phyloP scores from a whole-genome alignment of 1,140 invertebrate genomes.

The Lysiphlebus fabarum region DNA sequence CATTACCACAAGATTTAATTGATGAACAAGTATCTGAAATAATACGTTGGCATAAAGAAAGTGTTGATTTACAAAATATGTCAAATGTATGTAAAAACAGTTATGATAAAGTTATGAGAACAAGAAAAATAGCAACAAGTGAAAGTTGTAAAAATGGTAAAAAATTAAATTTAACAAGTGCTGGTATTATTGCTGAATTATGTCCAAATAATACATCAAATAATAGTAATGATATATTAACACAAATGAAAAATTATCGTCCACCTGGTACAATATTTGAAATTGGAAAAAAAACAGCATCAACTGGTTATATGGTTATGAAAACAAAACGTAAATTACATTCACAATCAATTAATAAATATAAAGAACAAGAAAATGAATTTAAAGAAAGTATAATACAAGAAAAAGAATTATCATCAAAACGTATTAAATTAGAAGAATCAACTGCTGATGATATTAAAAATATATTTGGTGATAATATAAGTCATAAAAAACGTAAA shows the following conservation, averaged over 20 bases:
- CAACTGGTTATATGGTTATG: slow-evolving; percentile 68
- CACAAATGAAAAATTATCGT: slow-evolving; percentile 79
- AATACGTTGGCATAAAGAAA: slow-evolving; percentile 69
- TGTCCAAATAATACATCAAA: slow-evolving; percentile 31
- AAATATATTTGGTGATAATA: slow-evolving; percentile 53
- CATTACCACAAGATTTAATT: slow-evolving; percentile 75
- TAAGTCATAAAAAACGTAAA: slow-evolving; percentile 61
- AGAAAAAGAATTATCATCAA: slow-evolving; percentile 30
- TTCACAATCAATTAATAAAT: slow-evolving; percentile 59
- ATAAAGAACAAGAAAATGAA: slow-evolving; percentile 48
- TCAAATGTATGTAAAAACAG: slow-evolving; percentile 80
- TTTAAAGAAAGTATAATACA: slow-evolving; percentile 46
- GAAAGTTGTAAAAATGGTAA: slow-evolving; percentile 88
- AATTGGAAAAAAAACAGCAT: slow-evolving; percentile 77
- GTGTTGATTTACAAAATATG: slow-evolving; percentile 74
- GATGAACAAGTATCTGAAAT: slow-evolving; percentile 82
- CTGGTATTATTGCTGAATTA: slow-evolving; percentile 54
- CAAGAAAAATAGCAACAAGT: slow-evolving; percentile 78
- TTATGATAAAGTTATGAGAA: slow-evolving; percentile 85
- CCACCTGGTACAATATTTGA: slow-evolving; percentile 92
- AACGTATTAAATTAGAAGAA: slow-evolving; percentile 31
- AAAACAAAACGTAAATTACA: slow-evolving; percentile 67
- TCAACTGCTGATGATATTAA: slow-evolving; percentile 47
- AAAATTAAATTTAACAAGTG: slow-evolving; percentile 54
- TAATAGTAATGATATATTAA: slow-evolving; percentile 58